phyloP scores from a whole-genome alignment of 2,113 vertebrate species.

The Anhinga anhinga region DNA sequence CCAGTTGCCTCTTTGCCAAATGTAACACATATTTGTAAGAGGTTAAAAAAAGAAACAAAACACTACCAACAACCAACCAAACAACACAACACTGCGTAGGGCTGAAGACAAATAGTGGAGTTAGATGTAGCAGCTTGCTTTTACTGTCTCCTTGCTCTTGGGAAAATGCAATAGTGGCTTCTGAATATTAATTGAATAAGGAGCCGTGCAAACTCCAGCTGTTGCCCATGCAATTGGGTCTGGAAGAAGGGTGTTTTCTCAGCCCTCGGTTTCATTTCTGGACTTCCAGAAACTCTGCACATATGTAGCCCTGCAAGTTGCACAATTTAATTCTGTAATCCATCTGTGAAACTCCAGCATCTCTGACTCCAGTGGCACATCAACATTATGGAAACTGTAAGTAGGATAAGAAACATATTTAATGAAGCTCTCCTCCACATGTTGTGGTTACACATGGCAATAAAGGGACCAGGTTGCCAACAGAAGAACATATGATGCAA shows the following conservation, averaged over 20 bases:
- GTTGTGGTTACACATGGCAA: not conserved
- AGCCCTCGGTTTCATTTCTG: not conserved
- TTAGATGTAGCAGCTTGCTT: slow-evolving; percentile 17
- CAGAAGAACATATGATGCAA: not conserved
- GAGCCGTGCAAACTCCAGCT: slow-evolving; percentile 50
- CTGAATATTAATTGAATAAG: slow-evolving; percentile 59
- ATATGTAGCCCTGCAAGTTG: not conserved
- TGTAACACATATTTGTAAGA: not conserved
- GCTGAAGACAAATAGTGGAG: not conserved
- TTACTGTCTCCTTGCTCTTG: slow-evolving; percentile 11
- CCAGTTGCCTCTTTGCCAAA: slow-evolving; percentile 37
- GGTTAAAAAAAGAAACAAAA: slow-evolving; percentile 10
- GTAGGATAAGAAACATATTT: not conserved
- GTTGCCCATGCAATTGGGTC: not conserved
- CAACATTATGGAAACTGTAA: not conserved
- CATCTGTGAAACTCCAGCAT: not conserved
- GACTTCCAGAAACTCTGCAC: slow-evolving; percentile 8
- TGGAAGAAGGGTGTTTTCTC: slow-evolving; percentile 1
- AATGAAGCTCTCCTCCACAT: not conserved
- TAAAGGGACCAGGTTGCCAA: not conserved
- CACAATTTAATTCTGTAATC: slow-evolving; percentile 2
- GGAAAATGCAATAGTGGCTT: slow-evolving; percentile 19
- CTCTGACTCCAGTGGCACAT: not conserved
- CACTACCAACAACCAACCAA: not conserved
- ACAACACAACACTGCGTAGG: not conserved